Percentiles rank a stretch among this genome's conserved stretches.
phyloP scores from a whole-genome alignment of 2,113 vertebrate species.

The Pollimyrus isidori region DNA sequence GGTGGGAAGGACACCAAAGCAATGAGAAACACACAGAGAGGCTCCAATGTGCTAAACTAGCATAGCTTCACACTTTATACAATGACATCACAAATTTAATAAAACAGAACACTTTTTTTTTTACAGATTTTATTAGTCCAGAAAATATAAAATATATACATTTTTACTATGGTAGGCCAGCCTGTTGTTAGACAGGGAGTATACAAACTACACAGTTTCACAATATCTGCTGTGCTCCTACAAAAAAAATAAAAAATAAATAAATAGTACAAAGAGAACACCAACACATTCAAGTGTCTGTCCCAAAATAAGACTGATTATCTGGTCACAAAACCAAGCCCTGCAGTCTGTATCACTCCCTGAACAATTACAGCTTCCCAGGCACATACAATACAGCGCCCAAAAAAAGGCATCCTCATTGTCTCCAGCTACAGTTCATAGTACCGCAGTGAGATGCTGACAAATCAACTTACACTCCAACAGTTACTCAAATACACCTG shows the following conservation, averaged over 20 bases:
- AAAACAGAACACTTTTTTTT: background rate
- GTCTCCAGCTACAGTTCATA: background rate
- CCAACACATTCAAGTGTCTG: background rate
- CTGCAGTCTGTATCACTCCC: background rate
- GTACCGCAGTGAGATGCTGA: background rate
- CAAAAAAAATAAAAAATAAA: background rate
- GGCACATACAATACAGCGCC: background rate
- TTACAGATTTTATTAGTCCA: background rate
- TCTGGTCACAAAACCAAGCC: background rate
- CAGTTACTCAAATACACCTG: background rate
- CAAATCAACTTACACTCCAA: background rate
- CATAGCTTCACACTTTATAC: background rate
- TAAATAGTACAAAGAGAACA: background rate
- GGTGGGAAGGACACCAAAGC: background rate
- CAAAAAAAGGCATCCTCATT: background rate
- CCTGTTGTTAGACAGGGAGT: background rate
- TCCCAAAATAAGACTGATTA: conserved; percentile 5
- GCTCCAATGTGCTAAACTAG: background rate
- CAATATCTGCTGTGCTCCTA: background rate
- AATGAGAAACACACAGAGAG: background rate
- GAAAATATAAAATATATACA: conserved; percentile 13
- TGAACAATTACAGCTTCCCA: background rate
- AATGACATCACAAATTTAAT: background rate
- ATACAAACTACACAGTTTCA: background rate
- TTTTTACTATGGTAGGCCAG: background rate